phyloP scores from a whole-genome alignment of 1,140 invertebrate species.

The Gryllus bimaculatus region DNA sequence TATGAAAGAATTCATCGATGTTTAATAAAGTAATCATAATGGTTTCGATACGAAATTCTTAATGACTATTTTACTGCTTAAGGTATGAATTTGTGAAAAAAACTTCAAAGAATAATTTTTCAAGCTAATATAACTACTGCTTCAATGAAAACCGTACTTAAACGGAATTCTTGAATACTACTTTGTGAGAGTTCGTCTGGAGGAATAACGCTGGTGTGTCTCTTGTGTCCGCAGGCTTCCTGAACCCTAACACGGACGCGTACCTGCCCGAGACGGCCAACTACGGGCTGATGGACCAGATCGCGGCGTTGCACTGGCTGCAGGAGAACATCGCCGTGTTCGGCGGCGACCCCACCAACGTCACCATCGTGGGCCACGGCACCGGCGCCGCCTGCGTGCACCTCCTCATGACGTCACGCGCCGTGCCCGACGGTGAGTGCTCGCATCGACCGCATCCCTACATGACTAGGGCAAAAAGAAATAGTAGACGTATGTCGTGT shows the following conservation, averaged over 20 bases:
- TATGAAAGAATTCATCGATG: too few relatives aligned
- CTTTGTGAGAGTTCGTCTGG: too few relatives aligned
- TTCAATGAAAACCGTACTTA: too few relatives aligned
- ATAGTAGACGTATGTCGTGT: too few relatives aligned
- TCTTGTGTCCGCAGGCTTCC: constrained; percentile 58
- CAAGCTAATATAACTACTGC: too few relatives aligned
- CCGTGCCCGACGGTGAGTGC: constrained; percentile 78
- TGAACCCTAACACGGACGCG: constrained; percentile 77
- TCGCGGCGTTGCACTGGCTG: constrained; percentile 86
- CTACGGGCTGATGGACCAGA: constrained; percentile 92
- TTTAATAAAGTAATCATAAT: too few relatives aligned
- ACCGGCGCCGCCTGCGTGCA: constrained; percentile 92
- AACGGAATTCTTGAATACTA: too few relatives aligned
- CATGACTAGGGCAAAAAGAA: neutral
- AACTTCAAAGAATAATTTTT: too few relatives aligned
- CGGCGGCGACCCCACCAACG: constrained; percentile 82
- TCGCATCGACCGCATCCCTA: neutral
- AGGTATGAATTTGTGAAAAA: too few relatives aligned
- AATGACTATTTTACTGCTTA: too few relatives aligned
- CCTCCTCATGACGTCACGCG: constrained; percentile 83
- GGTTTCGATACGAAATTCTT: too few relatives aligned
- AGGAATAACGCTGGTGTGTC: neutral
- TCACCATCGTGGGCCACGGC: constrained; percentile 92
- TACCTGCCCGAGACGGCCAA: constrained; percentile 76
- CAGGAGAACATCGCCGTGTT: constrained; percentile 89